These are phyloP conservation scores for Drosophila chauvacae DNA, from an alignment of 1,140 invertebrate species.

Conservation along the genomic window DNA sequence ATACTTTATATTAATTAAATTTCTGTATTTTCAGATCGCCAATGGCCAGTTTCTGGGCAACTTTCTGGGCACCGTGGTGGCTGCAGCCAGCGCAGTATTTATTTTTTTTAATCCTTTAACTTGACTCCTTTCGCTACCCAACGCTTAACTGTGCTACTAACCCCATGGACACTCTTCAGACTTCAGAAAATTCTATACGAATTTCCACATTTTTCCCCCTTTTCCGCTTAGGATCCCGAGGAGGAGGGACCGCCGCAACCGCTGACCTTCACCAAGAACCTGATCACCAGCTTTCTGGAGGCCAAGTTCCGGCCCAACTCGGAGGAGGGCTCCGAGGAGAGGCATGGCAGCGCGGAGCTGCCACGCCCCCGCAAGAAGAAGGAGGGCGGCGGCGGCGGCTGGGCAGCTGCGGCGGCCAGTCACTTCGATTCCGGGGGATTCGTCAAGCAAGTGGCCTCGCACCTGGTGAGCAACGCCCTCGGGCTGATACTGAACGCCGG, in stretches of 20 bases:
- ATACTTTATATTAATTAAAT: background rate
- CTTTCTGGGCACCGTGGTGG: constrained; percentile 81
- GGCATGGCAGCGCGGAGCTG: constrained; percentile 53
- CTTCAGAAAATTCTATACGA: no score
- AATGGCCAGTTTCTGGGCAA: constrained; percentile 85
- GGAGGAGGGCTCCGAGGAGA: constrained; percentile 54
- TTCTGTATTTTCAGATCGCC: constrained; percentile 60
- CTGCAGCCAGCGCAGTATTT: constrained; percentile 84
- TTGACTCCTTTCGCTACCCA: background rate
- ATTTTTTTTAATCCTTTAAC: constrained; percentile 23
- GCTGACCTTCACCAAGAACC: constrained; percentile 69
- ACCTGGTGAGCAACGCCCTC: constrained; percentile 72
- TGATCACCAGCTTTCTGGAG: constrained; percentile 70
- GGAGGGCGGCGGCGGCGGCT: constrained; percentile 35
- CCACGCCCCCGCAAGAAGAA: constrained; percentile 41
- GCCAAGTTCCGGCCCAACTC: constrained; percentile 62
- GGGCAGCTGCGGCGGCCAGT: constrained; percentile 10
- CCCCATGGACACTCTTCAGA: background rate
- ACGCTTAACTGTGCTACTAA: constrained; percentile 59
- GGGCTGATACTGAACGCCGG: constrained; percentile 78
- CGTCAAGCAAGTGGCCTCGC: constrained; percentile 74
- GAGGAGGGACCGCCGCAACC: constrained; percentile 79
- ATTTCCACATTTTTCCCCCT: background rate
- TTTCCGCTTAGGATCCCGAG: constrained; percentile 71
- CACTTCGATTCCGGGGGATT: constrained; percentile 77